Percentiles rank a stretch among this genome's conserved stretches.
Evolutionary conservation across 2,113 vertebrate genomes (phyloP).

Genomic region (Rhinoptilus africanus): DNA sequence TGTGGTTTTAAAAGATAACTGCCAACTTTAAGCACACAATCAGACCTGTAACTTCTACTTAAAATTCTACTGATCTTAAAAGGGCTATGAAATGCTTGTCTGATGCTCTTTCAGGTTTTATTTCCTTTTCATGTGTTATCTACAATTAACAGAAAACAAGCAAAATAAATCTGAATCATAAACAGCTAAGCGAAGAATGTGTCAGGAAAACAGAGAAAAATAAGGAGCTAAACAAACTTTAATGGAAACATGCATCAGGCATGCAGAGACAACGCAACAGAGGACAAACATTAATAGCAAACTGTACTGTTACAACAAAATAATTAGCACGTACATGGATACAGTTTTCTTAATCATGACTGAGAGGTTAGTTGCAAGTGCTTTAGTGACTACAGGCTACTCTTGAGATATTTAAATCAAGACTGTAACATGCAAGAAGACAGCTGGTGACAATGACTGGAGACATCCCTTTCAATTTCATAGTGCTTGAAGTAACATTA

Average conservation of each 20-base stretch:
- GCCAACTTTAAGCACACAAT: neutral
- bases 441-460: slow-evolving; percentile 47
- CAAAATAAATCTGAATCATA: slow-evolving; percentile 71
- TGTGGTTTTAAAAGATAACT: neutral
- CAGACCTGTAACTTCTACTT: neutral
- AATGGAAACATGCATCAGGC: slow-evolving; percentile 75
- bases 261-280: slow-evolving; percentile 72
- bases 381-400: slow-evolving; percentile 65
- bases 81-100: slow-evolving; percentile 49
- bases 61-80: neutral
- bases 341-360: neutral
- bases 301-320: slow-evolving; percentile 66
- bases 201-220: slow-evolving; percentile 66
- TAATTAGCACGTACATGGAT: slow-evolving; percentile 19
- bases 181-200: slow-evolving; percentile 70
- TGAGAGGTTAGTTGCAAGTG: slow-evolving; percentile 72
- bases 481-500: slow-evolving; percentile 58
- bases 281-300: slow-evolving; percentile 72
- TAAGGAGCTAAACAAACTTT: slow-evolving; percentile 75
- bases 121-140: slow-evolving; percentile 71
- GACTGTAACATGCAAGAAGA: slow-evolving; percentile 61
- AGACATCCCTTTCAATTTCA: slow-evolving; percentile 43
- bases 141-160: slow-evolving; percentile 73
- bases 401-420: slow-evolving; percentile 51
- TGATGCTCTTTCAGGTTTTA: slow-evolving; percentile 58